Base-by-base conservation (phyloP, 2,113 vertebrate genomes). In the Prolemur simus region DNA sequence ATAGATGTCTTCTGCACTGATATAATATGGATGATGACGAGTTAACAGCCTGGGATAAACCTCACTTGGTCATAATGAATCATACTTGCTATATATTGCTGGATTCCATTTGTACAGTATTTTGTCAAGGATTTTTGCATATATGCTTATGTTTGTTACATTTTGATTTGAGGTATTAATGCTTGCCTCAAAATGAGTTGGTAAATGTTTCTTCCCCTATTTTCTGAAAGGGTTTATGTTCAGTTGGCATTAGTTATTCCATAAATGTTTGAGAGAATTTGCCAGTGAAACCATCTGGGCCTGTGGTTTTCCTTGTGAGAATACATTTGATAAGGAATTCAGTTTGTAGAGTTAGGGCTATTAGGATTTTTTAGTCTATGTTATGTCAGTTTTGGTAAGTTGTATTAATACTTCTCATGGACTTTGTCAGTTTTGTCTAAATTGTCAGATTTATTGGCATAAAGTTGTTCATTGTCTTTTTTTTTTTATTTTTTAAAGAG, bases 231-330 rank as follows among this genome's bases (percentile, higher is more conserved):
- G 60, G 17, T 91, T 88, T 93, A 4, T 84, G 15, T 66, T 95
- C 32, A 87, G 4, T 21, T 60, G 71, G 39, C 18, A 29, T 94
- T 94, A 76, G 34, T 60, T 84, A 54, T 8, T 74, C 56, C 47
- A 85, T 89, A 78, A 86, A 39, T 52, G 4, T 92, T 64, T 94
- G 37, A 89, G 71, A 63, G 52, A 91, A 83, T 83, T 91, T 83
- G 60, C 52, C 54, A 92, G 34, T 66, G 34, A 94, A 74, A 81
- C 74, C 14, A 39, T 78, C 15, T 92, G 56, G 60, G 10, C 37
- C 29, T 83, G 14, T 49, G 68, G 18, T 88, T 91, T 96, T 87
- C 54, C 64, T 45, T 89, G 23, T 78, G 34, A 60, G 54, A 84
- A 42, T 84, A 34, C 21, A 47, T 78, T 78, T 84, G 83, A 73